Percentiles rank a stretch among this genome's conserved stretches.
These are phyloP conservation scores for Cryptoblepharus egeriae DNA, from an alignment of 2,797 vertebrate genomes.

Conservation along the genomic window DNA sequence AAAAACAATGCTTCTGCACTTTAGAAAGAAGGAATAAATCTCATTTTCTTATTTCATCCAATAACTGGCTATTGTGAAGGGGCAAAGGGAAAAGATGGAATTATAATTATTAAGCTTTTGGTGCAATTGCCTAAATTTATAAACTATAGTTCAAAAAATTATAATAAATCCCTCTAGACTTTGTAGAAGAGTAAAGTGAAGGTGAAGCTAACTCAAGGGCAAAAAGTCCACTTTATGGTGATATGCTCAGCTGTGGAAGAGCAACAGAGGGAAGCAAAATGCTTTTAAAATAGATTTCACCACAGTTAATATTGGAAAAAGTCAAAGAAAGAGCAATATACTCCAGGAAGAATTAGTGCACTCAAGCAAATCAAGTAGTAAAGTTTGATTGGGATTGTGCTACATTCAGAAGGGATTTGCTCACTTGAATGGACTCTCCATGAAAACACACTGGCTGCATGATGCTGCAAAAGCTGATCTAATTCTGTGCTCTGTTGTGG, in stretches of 20 bases:
- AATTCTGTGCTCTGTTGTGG: too few species aligned
- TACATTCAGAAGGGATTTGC: background rate
- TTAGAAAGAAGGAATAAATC: slow-evolving; percentile 46
- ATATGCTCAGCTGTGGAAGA: background rate
- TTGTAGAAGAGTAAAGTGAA: background rate
- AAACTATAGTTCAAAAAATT: background rate
- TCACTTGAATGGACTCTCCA: background rate
- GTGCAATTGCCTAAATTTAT: slow-evolving; percentile 18
- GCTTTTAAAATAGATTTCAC: background rate
- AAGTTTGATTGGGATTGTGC: background rate
- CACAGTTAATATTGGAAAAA: background rate
- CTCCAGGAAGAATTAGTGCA: background rate
- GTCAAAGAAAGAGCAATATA: background rate
- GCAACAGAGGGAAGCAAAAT: background rate
- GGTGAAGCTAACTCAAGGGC: background rate
- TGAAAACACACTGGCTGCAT: background rate
- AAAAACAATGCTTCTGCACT: slow-evolving; percentile 39
- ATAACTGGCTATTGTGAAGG: slow-evolving; percentile 31
- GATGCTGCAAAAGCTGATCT: too few species aligned
- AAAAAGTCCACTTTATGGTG: background rate
- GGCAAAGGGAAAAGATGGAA: slow-evolving; percentile 13
- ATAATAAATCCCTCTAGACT: background rate
- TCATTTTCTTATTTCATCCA: slow-evolving; percentile 47
- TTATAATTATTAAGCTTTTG: slow-evolving; percentile 40
- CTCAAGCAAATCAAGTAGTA: background rate